phyloP scores from a whole-genome alignment of 2,797 vertebrate species.

The Onychomys arenicola region DNA sequence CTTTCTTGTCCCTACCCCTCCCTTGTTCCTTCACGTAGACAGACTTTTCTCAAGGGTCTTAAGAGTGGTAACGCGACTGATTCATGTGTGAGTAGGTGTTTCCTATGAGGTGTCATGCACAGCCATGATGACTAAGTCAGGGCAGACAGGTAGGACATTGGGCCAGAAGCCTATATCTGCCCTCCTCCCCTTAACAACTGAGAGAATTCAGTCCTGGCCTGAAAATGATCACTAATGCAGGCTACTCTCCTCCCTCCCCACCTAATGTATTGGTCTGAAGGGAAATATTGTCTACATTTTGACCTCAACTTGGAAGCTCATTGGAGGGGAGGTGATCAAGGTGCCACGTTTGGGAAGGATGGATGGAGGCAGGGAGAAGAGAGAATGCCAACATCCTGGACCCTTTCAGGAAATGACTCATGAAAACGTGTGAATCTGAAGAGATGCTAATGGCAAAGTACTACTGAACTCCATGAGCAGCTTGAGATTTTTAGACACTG shows the following conservation, averaged over 20 bases:
- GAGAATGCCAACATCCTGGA: not conserved
- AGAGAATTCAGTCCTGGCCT: not conserved
- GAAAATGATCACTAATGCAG: accelerated
- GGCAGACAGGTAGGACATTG: not conserved
- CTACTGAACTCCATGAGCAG: not conserved
- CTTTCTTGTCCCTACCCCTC: too few species aligned
- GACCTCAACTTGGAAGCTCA: not conserved
- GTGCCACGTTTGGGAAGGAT: not conserved
- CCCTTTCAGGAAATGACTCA: not conserved
- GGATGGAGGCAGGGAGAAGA: too few species aligned
- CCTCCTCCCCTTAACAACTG: not conserved
- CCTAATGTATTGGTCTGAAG: not conserved
- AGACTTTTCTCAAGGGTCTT: not conserved
- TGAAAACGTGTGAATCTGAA: not conserved
- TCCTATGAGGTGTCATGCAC: not conserved
- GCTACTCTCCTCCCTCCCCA: not conserved
- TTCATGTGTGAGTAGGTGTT: not conserved
- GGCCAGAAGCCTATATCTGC: not conserved
- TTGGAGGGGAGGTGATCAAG: not conserved
- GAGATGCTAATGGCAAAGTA: not conserved
- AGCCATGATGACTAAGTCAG: not conserved
- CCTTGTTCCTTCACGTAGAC: not conserved
- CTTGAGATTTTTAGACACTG: not conserved
- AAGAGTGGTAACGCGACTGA: not conserved
- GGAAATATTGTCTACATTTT: not conserved